These are phyloP conservation scores for Scrobipalpa costella DNA, from an alignment of 2,888 invertebrate species.

Conservation along the genomic window DNA sequence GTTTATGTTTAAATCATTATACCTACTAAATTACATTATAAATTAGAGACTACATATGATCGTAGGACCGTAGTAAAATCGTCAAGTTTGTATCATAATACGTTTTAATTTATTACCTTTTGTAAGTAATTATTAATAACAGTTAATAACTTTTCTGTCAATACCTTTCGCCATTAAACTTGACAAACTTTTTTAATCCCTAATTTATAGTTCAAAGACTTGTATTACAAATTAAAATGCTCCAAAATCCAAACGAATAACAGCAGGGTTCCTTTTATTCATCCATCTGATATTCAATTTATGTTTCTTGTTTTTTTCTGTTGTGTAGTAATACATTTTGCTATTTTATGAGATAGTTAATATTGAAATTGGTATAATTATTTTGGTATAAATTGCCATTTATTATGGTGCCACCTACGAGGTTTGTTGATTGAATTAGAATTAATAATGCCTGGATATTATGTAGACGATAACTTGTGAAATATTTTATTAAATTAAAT, in stretches of 20 bases:
- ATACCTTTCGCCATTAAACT: not conserved
- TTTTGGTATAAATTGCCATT: not conserved
- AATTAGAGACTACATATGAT: no score
- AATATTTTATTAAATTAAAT: no score
- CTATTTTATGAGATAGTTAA: conserved; percentile 23
- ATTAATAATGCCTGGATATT: not conserved
- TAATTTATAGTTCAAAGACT: conserved; percentile 9
- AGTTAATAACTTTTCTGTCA: conserved; percentile 4
- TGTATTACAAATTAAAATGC: not conserved
- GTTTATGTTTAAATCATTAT: no score
- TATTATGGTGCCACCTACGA: conserved; percentile 26
- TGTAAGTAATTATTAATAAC: not conserved
- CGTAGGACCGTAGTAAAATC: no score
- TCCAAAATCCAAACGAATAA: not conserved
- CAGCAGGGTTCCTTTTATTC: conserved; percentile 9
- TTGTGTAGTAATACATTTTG: conserved; percentile 6
- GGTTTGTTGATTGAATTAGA: conserved; percentile 15
- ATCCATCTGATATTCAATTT: not conserved
- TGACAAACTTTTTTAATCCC: not conserved
- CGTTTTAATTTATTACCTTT: not conserved
- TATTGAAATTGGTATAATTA: conserved; percentile 24
- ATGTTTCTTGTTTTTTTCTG: conserved; percentile 7
- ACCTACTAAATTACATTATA: no score
- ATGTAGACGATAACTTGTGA: no score
- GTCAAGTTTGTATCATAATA: no score